Evolutionary conservation across 1,140 invertebrate genomes (phyloP).

Genomic region (Ostrea edulis): DNA sequence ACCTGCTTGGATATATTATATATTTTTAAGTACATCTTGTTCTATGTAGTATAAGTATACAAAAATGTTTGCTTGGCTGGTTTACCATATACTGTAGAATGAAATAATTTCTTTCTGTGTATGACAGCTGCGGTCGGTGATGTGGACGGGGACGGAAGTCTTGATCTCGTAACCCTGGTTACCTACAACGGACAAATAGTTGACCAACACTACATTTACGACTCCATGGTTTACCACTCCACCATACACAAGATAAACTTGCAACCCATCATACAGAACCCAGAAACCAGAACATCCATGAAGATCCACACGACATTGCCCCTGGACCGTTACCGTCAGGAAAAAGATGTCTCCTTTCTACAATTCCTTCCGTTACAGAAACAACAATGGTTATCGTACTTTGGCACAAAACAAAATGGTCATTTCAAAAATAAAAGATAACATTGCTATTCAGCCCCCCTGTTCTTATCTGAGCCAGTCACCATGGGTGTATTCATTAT

Average conservation of each 20-base stretch:
- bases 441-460: neutral
- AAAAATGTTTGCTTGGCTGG: no score
- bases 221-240: neutral
- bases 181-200: constrained; percentile 31
- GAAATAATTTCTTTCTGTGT: neutral
- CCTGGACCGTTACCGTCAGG: neutral
- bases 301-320: neutral
- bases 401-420: constrained; percentile 39
- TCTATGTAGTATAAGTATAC: no score
- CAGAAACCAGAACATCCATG: neutral
- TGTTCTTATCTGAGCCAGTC: neutral
- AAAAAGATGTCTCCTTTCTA: constrained; percentile 34
- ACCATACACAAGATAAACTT: constrained; percentile 50
- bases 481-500: no score
- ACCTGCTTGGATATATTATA: no score
- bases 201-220: constrained; percentile 47
- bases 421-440: constrained; percentile 39
- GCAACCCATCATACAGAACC: constrained; percentile 12
- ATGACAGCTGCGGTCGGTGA: constrained; percentile 60
- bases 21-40: no score
- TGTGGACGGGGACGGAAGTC: constrained; percentile 63
- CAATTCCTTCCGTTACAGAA: constrained; percentile 32
- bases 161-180: constrained; percentile 58
- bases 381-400: constrained; percentile 50
- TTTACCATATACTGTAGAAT: no score